Conservation (phyloP, 2,113 vertebrate genomes). For the Protobothrops mucrosquamatus region DNA sequence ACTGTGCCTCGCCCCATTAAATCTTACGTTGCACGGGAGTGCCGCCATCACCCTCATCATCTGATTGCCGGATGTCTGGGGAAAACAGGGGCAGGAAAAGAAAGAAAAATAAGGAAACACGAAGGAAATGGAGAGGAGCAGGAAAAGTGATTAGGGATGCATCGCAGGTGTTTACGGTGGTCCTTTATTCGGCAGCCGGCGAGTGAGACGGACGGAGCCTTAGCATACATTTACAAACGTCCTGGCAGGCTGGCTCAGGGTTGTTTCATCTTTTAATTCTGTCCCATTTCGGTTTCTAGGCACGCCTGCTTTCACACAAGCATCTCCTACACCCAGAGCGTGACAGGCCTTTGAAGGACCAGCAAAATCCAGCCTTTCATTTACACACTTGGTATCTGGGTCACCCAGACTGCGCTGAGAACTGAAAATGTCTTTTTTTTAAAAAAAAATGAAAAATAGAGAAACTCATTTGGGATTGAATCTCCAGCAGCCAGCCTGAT, state of each 20-base stretch:
- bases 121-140: conserved; percentile 39
- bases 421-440: neutral
- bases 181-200: conserved; percentile 39
- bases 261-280: conserved; percentile 75
- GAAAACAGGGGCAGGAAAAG: conserved; percentile 56
- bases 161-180: conserved; percentile 71
- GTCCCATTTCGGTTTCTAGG: conserved; percentile 58
- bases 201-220: neutral
- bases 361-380: conserved; percentile 38
- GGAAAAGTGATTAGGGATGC: conserved; percentile 73
- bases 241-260: conserved; percentile 57
- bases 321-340: neutral
- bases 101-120: conserved; percentile 40
- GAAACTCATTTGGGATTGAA: neutral
- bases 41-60: neutral
- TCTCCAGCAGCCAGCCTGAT: neutral
- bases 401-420: neutral
- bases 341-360: conserved; percentile 34
- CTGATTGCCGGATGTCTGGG: conserved; percentile 20
- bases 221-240: conserved; percentile 50
- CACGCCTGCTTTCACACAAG: neutral
- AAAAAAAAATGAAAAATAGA: neutral
- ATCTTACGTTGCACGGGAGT: conserved; percentile 17
- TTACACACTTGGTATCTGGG: neutral
- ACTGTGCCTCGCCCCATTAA: conserved; percentile 67